These are phyloP conservation scores for Belgica antarctica DNA, from an alignment of 2,888 invertebrate species.

Conservation along the genomic window DNA sequence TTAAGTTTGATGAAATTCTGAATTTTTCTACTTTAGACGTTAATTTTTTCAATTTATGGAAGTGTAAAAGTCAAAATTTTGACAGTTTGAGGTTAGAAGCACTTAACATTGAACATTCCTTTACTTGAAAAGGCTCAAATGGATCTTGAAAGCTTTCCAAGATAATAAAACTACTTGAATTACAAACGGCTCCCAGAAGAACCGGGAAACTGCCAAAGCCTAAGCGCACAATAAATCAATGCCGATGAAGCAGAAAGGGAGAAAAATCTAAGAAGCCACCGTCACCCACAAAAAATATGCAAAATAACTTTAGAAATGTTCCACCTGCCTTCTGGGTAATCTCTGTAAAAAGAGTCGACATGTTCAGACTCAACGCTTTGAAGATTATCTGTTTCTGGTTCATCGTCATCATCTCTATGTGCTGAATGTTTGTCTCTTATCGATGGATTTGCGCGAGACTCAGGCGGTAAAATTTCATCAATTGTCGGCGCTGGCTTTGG, in stretches of 20 bases:
- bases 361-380: constrained; percentile 72
- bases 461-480: constrained; percentile 63
- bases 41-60: background rate
- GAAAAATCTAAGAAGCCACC: background rate
- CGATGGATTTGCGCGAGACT: constrained; percentile 31
- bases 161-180: too few species aligned
- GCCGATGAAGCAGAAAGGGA: constrained; percentile 5
- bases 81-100: too few species aligned
- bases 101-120: too few species aligned
- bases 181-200: too few species aligned
- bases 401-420: constrained; percentile 48
- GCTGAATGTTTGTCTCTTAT: constrained; percentile 25
- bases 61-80: background rate
- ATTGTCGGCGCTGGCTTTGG: constrained; percentile 60
- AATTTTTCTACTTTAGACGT: background rate
- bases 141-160: too few species aligned
- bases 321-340: constrained; percentile 49
- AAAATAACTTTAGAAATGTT: background rate
- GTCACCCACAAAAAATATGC: background rate
- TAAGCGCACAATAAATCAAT: too few species aligned
- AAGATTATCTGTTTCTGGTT: constrained; percentile 58
- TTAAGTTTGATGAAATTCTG: too few species aligned
- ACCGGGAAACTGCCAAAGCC: too few species aligned
- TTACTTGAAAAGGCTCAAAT: too few species aligned
- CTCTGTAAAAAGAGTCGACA: constrained; percentile 63